Base-by-base conservation (phyloP, 2,888 invertebrate genomes). In the Alentia gelatinosa region DNA sequence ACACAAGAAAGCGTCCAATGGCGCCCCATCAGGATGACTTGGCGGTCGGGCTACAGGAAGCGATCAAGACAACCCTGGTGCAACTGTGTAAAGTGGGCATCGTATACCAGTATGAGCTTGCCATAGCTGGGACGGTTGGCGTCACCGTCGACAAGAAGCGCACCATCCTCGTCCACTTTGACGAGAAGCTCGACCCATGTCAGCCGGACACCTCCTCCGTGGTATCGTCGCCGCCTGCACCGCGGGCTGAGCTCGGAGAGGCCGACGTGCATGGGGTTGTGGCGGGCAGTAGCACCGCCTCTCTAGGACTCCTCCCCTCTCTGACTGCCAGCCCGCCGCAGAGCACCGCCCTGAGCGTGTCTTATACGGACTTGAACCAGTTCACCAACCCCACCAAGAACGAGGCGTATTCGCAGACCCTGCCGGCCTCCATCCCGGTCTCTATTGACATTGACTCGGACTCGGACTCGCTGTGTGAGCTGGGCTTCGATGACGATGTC, bases 101-200 rank as follows among this genome's bases (percentile, higher is more conserved):
- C 23, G 56, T 68, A n/a, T 91, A 92, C 50, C 86, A 91, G 30
- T 74, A n/a, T 88, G 92, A 92, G 37, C 83, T 92, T 26, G 42
- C 74, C 50, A 91, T 92, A n/a, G 90, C 91, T 39, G 92, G 92
- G 33, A 92, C 92, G 19, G 89, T 92, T 30, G 92, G 92, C 26
- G 91, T 92, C n/a, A 92, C 92, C 3, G 84, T 92, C 12, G 92
- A 92, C 42, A 90, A 84, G 50, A 89, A 91, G 74, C 75, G 91
- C 26, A 88, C 89, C 39, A 89, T 92, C 42, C 42, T 92, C 19
- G 74, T 92, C 30, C 92, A 92, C 68, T 91, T 92, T 39, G 89
- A 91, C 42, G 92, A 92, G 39, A 83, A 35, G 19, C 50, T 91
- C n/a, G 90, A 86, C 30, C 47, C 83, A 30, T 68, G 90, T 37